Evolutionary conservation across 2,797 vertebrate genomes (phyloP), one percentile per base, ranked within the genome.

Genomic region (Muscicapa comitata): DNA sequence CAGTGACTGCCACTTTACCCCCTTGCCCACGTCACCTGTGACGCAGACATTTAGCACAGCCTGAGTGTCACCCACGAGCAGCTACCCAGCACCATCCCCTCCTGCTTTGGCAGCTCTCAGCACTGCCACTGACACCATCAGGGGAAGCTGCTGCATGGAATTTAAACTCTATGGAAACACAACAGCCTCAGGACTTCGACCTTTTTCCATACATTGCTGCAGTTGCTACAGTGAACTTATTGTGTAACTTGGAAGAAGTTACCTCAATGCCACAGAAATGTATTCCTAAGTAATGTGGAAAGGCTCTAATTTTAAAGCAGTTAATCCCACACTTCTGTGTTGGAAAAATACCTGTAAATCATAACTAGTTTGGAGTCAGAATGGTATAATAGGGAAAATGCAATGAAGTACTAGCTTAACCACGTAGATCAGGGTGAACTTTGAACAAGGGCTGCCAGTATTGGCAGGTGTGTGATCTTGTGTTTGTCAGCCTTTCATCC

Each of bases 131-230:
- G 73, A 70, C 65, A 89, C 74, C 58, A 13, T 28, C 4, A 65
- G 62, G 66, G 33, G 76, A 82, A 40, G 87, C 51, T 86, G 48
- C 58, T 68, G 72, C 18, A 1, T 29, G 76, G n/a, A 48, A 94
- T 72, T 93, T 35, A 58, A 81, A 57, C 58, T 84, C 96, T 84
- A 33, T 75, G 86, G 83, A 81, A 96, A 94, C 72, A 91, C 78
- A 95, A 70, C 87, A 67, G 87, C 66, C 78, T 67, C 35, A 13
- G 87, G 77, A 88, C 75, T 95, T 81, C 0, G 6, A 65, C n/a
- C 91, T 72, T 66, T 90, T 78, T 76, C 87, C 89, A 75, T 77
- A n/a, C 54, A 6, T 71, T 13, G 51, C 75, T 74, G 65, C 53
- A 50, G 50, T n/a, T 68, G 45, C 62, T 48, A 45, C 83, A 42